These are phyloP conservation scores for Abramis brama DNA, from an alignment of 2,113 vertebrate species.

Conservation along the genomic window DNA sequence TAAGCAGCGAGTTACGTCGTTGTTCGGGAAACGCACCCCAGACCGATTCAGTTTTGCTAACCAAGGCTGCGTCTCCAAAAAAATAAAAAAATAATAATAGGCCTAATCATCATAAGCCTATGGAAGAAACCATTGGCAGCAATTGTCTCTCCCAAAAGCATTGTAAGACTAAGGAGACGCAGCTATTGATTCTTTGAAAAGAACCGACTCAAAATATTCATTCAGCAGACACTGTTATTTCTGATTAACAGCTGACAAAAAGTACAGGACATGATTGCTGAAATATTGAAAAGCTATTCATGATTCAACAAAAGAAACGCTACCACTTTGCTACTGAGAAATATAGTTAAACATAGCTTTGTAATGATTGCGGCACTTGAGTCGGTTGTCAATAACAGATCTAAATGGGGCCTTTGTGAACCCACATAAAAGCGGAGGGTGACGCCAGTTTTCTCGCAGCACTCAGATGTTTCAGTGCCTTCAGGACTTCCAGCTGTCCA, in stretches of 20 bases:
- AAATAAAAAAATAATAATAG: not conserved
- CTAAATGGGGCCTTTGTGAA: not conserved
- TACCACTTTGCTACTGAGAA: not conserved
- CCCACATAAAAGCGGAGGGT: not conserved
- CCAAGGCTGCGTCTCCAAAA: not conserved
- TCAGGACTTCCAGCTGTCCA: conserved; percentile 29
- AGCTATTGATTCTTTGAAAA: not conserved
- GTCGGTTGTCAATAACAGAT: not conserved
- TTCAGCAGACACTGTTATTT: not conserved
- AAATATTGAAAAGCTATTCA: not conserved
- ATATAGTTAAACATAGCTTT: conserved; percentile 8
- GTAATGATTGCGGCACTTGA: not conserved
- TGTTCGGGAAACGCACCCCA: too few relatives aligned
- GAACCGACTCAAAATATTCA: not conserved
- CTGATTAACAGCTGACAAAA: not conserved
- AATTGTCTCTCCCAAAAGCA: not conserved
- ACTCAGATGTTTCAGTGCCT: not conserved
- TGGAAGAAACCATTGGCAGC: not conserved
- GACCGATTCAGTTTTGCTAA: not conserved
- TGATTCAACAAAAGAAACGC: not conserved
- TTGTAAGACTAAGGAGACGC: too few relatives aligned
- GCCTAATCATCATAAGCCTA: not conserved
- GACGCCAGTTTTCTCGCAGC: not conserved
- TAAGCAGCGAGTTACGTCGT: too few relatives aligned
- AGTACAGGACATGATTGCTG: not conserved